These are phyloP conservation scores for Nymphalis polychloros DNA, from an alignment of 2,888 invertebrate species.

Conservation along the genomic window DNA sequence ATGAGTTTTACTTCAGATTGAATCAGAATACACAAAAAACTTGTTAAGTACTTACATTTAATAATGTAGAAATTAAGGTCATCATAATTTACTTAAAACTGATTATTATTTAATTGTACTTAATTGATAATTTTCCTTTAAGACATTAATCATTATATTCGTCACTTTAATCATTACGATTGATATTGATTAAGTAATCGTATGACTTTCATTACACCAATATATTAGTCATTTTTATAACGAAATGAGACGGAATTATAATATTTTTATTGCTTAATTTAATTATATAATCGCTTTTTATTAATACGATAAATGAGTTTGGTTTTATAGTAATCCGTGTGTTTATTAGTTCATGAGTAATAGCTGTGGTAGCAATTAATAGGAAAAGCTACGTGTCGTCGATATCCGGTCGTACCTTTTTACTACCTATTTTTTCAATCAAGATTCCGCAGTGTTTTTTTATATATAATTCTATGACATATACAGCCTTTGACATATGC, in stretches of 20 bases:
- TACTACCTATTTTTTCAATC: too few species aligned
- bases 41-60: background rate
- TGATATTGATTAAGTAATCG: background rate
- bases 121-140: conserved; percentile 7
- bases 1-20: too few species aligned
- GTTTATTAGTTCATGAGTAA: too few species aligned
- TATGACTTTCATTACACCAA: background rate
- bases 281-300: background rate
- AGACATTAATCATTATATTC: conserved; percentile 15
- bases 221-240: background rate
- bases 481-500: too few species aligned
- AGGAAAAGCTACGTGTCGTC: too few species aligned
- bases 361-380: too few species aligned
- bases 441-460: too few species aligned
- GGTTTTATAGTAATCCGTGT: too few species aligned
- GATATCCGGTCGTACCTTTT: too few species aligned
- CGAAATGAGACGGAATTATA: background rate
- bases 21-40: too few species aligned
- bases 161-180: background rate
- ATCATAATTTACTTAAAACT: background rate
- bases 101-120: background rate
- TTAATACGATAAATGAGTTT: background rate
- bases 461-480: too few species aligned
- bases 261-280: too few species aligned
- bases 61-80: background rate